phyloP scores from a whole-genome alignment of 2,888 invertebrate genomes.

The Dioctria linearis region DNA sequence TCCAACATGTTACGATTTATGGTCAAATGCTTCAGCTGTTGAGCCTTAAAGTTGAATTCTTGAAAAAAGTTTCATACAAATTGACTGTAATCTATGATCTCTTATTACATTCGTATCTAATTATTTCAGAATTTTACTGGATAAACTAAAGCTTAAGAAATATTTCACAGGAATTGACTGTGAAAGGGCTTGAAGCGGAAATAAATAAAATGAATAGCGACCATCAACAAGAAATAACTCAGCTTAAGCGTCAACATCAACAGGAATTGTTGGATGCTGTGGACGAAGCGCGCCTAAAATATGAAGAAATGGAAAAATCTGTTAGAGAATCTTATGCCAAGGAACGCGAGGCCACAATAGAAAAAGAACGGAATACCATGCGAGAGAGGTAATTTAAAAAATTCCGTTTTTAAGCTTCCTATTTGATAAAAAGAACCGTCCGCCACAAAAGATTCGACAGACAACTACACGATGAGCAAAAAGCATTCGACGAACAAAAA shows the following conservation, averaged over 20 bases:
- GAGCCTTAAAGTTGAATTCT: no score
- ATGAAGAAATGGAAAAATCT: conserved; percentile 76
- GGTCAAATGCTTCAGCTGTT: no score
- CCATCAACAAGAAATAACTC: conserved; percentile 78
- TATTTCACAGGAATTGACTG: conserved; percentile 79
- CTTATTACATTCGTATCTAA: no score
- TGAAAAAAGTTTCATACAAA: no score
- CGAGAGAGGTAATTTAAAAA: conserved; percentile 71
- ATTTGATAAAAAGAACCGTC: neutral
- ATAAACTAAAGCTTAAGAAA: no score
- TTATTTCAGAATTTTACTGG: no score
- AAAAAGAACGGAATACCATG: conserved; percentile 76
- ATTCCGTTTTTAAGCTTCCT: neutral
- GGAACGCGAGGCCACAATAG: conserved; percentile 77
- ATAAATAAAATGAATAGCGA: conserved; percentile 83
- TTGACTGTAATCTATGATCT: no score
- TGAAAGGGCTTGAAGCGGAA: conserved; percentile 90
- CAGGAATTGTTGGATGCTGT: conserved; percentile 80
- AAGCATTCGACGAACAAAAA: conserved; percentile 73
- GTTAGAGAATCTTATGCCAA: conserved; percentile 75
- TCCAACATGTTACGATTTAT: no score
- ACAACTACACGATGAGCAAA: conserved; percentile 74
- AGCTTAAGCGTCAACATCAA: conserved; percentile 73
- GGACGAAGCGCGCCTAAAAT: conserved; percentile 76
- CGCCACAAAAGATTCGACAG: conserved; percentile 71